A percentile compares a stretch with the other conserved stretches of the same genome.
Evolutionary conservation across 2,797 vertebrate genomes (phyloP).

Genomic region (Oceanodroma leucorhoa): DNA sequence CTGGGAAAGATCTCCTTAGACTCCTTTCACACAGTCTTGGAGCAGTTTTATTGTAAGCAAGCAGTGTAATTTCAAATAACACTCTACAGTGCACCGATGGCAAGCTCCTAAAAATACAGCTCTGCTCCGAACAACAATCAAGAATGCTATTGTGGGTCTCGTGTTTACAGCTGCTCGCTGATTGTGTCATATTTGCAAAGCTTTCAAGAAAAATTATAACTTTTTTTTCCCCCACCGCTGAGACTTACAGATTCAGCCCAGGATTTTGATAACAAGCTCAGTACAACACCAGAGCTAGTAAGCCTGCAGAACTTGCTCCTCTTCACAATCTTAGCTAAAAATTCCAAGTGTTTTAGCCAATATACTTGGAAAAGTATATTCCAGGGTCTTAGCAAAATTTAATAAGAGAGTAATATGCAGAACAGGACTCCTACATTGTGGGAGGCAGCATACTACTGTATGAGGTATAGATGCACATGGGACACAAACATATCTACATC

Average conservation of each 20-base stretch:
- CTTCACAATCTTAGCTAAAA: background rate
- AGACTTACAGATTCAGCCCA: background rate
- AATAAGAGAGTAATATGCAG: background rate
- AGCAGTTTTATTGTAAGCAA: slow-evolving; percentile 38
- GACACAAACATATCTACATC: background rate
- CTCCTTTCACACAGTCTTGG: slow-evolving; percentile 34
- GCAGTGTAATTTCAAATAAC: slow-evolving; percentile 41
- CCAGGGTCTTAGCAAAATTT: background rate
- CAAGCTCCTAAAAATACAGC: slow-evolving; percentile 43
- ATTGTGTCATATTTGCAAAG: slow-evolving; percentile 7
- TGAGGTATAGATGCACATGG: background rate
- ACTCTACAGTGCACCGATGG: background rate
- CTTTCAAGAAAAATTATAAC: slow-evolving; percentile 13
- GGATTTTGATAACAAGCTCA: background rate
- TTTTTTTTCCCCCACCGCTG: background rate
- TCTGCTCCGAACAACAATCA: background rate
- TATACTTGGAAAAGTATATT: background rate
- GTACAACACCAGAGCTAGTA: background rate
- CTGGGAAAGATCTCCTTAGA: slow-evolving; percentile 61
- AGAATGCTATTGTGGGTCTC: background rate
- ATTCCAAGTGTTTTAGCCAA: background rate
- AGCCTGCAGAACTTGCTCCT: background rate
- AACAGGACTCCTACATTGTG: background rate
- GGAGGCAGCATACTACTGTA: background rate
- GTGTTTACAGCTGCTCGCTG: slow-evolving; percentile 6